Evolutionary conservation across 2,113 vertebrate species (phyloP), one percentile per base, ranked within the genome.

Genomic region (Hoplias malabaricus): DNA sequence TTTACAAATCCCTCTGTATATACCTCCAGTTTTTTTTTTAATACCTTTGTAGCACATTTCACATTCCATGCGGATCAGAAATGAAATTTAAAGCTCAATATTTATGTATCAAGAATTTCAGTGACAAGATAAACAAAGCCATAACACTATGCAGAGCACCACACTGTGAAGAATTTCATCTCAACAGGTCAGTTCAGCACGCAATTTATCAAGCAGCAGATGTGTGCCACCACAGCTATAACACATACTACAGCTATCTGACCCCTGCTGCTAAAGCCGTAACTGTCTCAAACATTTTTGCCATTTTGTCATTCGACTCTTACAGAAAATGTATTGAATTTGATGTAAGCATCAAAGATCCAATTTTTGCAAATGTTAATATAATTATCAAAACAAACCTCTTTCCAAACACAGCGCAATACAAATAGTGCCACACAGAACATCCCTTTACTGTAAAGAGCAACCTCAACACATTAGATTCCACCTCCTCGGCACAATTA

Each of bases 41-140:
- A 63, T 72, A 61, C 36, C 38, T 63, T 63, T 31, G 19, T 43
- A 56, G 27, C 5, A 14, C 12, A 13, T 23, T 34, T 68, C 42
- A 65, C 53, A 73, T 77, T 67, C 29, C 56, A 48, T 13, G 12
- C 23, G 69, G 29, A 69, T 36, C 59, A 54, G 38, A 54, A 67
- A 53, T 50, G 5, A 40, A 69, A 65, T n/a, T 27, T 40, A 14
- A 78, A 70, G 38, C 21, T 1, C 57, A 50, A 7, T 33, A 66
- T 75, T 66, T 78, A 69, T 48, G 46, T 63, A 16, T 36, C 36
- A 70, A 9, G 75, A 46, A 40, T 46, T 77, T 31, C 70, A 75
- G 42, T 78, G 77, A 78, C 86, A 83, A 40, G 3, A 79, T 81
- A 69, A 89, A 84, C 79, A 82, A 69, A n/a, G 43, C 34, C 74